These are phyloP conservation scores for Tipula helvola DNA, from an alignment of 2,888 invertebrate genomes.

Conservation along the genomic window DNA sequence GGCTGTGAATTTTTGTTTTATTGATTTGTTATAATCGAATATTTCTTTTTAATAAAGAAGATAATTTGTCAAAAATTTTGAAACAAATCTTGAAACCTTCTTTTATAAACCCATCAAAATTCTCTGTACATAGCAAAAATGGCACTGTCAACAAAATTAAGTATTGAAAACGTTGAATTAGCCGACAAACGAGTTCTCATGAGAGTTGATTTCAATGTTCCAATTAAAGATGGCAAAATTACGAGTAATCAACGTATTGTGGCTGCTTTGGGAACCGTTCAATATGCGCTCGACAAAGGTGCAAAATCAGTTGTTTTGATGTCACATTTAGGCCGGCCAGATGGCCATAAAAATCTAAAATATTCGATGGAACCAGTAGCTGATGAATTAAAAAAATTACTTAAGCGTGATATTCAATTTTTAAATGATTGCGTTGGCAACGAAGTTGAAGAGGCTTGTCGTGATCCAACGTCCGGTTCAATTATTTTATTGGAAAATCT, in stretches of 20 bases:
- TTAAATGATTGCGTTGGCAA: constrained; percentile 86
- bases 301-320: constrained; percentile 94
- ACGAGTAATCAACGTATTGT: constrained; percentile 97
- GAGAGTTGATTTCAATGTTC: constrained; percentile 99
- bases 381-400: constrained; percentile 71
- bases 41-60: neutral
- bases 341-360: constrained; percentile 76
- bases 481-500: constrained; percentile 93
- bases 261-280: constrained; percentile 84
- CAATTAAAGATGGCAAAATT: constrained; percentile 88
- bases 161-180: constrained; percentile 77
- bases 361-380: constrained; percentile 90
- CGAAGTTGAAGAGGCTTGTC: constrained; percentile 83
- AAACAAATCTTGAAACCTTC: neutral
- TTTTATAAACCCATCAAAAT: neutral
- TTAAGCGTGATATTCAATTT: constrained; percentile 59
- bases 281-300: constrained; percentile 84
- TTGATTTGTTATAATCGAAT: neutral
- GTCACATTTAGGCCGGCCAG: constrained; percentile 96
- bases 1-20: neutral
- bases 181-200: constrained; percentile 84
- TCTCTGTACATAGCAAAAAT: constrained; percentile 39
- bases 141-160: constrained; percentile 75
- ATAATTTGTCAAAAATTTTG: neutral
- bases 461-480: constrained; percentile 72